phyloP scores from a whole-genome alignment of 2,113 vertebrate genomes.

The Laticauda colubrina region DNA sequence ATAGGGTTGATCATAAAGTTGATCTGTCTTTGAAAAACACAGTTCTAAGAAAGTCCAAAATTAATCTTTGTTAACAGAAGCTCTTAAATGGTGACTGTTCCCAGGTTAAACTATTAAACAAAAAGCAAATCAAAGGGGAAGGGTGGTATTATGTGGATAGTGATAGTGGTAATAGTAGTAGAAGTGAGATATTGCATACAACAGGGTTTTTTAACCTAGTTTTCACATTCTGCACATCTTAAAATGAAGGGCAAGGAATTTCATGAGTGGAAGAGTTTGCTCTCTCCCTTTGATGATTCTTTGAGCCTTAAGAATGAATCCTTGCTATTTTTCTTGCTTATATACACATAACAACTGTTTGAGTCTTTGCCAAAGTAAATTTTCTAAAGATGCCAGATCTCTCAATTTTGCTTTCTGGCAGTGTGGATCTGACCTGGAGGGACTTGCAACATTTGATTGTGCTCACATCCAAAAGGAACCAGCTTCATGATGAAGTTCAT shows the following conservation, averaged over 20 bases:
- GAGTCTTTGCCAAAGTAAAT: background rate
- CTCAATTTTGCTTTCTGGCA: conserved; percentile 48
- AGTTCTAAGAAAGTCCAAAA: background rate
- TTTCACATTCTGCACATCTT: background rate
- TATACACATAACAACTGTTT: background rate
- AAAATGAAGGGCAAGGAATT: background rate
- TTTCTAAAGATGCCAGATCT: background rate
- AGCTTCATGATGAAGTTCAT: conserved; percentile 96
- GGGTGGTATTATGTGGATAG: background rate
- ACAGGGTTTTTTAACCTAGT: background rate
- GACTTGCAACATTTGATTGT: conserved; percentile 97
- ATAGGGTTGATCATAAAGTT: background rate
- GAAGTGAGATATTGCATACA: background rate
- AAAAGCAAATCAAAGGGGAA: background rate
- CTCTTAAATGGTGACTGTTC: background rate
- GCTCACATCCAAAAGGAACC: conserved; percentile 96
- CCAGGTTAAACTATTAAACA: background rate
- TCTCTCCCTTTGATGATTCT: background rate
- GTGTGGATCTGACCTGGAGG: conserved; percentile 91
- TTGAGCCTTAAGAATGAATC: background rate
- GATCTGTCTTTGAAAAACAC: background rate
- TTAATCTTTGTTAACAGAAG: background rate
- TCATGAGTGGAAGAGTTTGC: background rate
- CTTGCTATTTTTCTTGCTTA: background rate
- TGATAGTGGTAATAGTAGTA: background rate